Evolutionary conservation across 2,113 vertebrate genomes (phyloP).

Genomic region (Pseudorhombus dupliciocellatus): DNA sequence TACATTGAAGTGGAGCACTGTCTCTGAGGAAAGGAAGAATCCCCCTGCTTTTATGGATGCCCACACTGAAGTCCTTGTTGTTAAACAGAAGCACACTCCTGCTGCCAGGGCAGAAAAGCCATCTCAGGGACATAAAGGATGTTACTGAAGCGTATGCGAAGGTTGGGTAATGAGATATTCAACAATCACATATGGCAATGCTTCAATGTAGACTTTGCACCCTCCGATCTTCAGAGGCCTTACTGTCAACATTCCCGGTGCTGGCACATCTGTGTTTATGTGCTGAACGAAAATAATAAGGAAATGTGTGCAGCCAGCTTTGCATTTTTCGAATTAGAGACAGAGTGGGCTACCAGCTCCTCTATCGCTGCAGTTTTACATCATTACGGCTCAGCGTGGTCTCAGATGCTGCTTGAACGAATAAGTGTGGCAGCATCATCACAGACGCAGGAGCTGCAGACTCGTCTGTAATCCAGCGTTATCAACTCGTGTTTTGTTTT

Average conservation of each 20-base stretch:
- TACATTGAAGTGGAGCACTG: constrained; percentile 1
- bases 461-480: constrained; percentile 53
- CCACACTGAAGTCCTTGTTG: not conserved
- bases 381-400: constrained; percentile 20
- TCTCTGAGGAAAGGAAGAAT: not conserved
- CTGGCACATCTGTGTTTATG: not conserved
- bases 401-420: constrained; percentile 47
- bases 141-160: not conserved
- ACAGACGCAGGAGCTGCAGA: constrained; percentile 27
- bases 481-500: constrained; percentile 54
- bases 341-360: constrained; percentile 12
- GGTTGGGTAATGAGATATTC: too few species aligned
- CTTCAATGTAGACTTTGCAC: too few species aligned
- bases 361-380: constrained; percentile 1
- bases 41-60: not conserved
- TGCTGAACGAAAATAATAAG: not conserved
- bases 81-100: not conserved
- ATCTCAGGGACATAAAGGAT: not conserved
- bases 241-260: not conserved
- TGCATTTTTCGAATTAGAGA: constrained; percentile 6
- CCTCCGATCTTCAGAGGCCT: too few species aligned
- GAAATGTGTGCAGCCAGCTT: not conserved
- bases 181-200: not conserved
- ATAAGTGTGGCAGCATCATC: constrained; percentile 23
- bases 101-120: not conserved